A percentile compares a stretch with the other conserved stretches of the same genome.
These are phyloP conservation scores for Salmo trutta DNA, from an alignment of 2,797 vertebrate species.

Conservation along the genomic window DNA sequence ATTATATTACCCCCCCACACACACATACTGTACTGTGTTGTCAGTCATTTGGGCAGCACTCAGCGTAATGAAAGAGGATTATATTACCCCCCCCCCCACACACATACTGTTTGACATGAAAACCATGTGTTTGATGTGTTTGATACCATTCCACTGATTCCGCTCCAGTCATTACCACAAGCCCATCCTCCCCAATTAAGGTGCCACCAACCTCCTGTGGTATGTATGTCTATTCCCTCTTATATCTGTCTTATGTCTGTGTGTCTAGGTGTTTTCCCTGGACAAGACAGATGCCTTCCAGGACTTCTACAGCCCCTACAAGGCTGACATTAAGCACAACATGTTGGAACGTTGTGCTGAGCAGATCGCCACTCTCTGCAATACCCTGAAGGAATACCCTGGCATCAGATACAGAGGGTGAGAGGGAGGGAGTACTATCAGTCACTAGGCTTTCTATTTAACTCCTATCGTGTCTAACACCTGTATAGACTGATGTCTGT, in stretches of 20 bases:
- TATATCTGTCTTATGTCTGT: background rate
- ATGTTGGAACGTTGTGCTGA: constrained; percentile 94
- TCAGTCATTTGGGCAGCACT: constrained; percentile 6
- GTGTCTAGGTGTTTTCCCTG: constrained; percentile 78
- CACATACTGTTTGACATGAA: background rate
- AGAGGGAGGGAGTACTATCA: too few relatives aligned
- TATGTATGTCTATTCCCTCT: too few relatives aligned
- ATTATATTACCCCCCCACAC: too few relatives aligned
- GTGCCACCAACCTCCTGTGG: too few relatives aligned
- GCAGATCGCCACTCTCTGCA: constrained; percentile 92
- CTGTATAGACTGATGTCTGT: background rate
- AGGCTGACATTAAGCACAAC: constrained; percentile 92
- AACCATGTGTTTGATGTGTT: too few relatives aligned
- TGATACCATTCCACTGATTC: too few relatives aligned
- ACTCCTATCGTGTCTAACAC: too few relatives aligned
- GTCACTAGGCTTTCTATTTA: too few relatives aligned
- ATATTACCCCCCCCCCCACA: background rate
- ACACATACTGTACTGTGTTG: too few relatives aligned
- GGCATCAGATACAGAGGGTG: constrained; percentile 90
- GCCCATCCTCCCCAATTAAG: too few relatives aligned
- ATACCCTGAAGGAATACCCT: constrained; percentile 95
- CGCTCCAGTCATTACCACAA: too few relatives aligned
- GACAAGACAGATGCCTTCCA: constrained; percentile 91
- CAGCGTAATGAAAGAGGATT: constrained; percentile 27
- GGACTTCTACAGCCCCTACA: constrained; percentile 97